These are phyloP conservation scores for Odiellus spinosus DNA, from an alignment of 2,888 invertebrate species.

Conservation along the genomic window DNA sequence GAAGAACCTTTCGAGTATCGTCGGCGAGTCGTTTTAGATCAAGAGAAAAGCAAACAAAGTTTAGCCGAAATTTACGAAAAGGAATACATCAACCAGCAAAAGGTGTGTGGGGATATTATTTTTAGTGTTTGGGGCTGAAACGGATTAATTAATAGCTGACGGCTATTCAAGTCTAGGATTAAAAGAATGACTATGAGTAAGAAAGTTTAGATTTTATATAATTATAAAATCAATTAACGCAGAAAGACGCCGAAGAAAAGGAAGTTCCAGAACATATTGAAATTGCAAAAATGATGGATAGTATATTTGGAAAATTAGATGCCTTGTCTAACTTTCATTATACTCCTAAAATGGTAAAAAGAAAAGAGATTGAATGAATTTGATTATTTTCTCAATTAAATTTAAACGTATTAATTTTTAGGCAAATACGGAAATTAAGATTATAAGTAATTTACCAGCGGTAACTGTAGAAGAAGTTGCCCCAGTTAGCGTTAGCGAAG, in stretches of 20 bases:
- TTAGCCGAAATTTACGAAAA: slow-evolving; percentile 83
- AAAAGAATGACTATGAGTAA: no score
- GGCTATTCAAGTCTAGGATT: no score
- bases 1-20: slow-evolving; percentile 69
- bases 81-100: slow-evolving; percentile 35
- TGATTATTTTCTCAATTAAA: neutral
- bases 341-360: slow-evolving; percentile 58
- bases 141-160: neutral
- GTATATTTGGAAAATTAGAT: slow-evolving; percentile 69
- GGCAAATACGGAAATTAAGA: slow-evolving; percentile 70
- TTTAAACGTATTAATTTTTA: slow-evolving; percentile 24
- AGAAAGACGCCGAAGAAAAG: slow-evolving; percentile 32
- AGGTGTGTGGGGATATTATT: slow-evolving; percentile 28
- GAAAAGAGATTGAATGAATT: neutral
- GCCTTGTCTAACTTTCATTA: slow-evolving; percentile 86
- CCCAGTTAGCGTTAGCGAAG: slow-evolving; percentile 70
- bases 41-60: slow-evolving; percentile 84
- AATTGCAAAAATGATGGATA: slow-evolving; percentile 54
- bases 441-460: slow-evolving; percentile 78
- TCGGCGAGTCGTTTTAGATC: slow-evolving; percentile 71
- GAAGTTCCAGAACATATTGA: slow-evolving; percentile 56
- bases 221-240: neutral
- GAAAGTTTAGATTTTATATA: no score
- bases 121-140: neutral
- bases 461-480: slow-evolving; percentile 90